Conservation (phyloP, 1,140 invertebrate genomes). For the Drosophila tropicalis region DNA sequence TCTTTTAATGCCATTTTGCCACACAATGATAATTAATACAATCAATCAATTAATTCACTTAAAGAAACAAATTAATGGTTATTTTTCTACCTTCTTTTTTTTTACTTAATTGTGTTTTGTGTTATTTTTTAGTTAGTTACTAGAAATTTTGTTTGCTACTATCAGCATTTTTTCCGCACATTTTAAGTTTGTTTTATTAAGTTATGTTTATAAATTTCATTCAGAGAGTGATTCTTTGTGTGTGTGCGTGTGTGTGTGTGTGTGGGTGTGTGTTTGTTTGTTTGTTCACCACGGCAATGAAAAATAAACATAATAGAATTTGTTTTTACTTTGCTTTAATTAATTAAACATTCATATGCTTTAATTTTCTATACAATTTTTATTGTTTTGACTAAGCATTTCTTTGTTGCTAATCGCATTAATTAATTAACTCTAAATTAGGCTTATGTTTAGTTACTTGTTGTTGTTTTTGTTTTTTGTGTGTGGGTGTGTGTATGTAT, state of each 20-base stretch:
- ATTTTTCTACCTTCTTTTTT: not conserved
- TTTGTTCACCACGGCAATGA: conserved; percentile 35
- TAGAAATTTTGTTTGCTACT: conserved; percentile 60
- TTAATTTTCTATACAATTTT: conserved; percentile 80
- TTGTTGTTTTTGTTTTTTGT: not conserved
- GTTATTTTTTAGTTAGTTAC: conserved; percentile 33
- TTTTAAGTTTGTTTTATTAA: conserved; percentile 27
- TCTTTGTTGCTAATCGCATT: conserved; percentile 65
- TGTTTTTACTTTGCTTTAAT: conserved; percentile 39
- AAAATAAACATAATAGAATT: conserved; percentile 53
- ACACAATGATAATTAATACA: conserved; percentile 6
- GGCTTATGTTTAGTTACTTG: conserved; percentile 63
- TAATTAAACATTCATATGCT: conserved; percentile 73
- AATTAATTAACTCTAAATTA: conserved; percentile 80
- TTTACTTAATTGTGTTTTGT: conserved; percentile 1
- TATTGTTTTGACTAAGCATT: conserved; percentile 81
- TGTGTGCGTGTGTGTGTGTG: conserved; percentile 27
- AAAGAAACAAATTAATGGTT: not conserved
- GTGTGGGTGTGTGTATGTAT: conserved; percentile 22
- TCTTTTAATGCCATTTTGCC: not conserved
- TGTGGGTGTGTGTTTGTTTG: conserved; percentile 23
- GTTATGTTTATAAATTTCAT: conserved; percentile 4
- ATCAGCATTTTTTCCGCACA: conserved; percentile 19
- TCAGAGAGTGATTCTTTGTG: conserved; percentile 22
- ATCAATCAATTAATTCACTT: conserved; percentile 6